phyloP scores from a whole-genome alignment of 30 jellyfish, hydroid and myxozoan genomes.

The Chrysaora quinquecirrha region DNA sequence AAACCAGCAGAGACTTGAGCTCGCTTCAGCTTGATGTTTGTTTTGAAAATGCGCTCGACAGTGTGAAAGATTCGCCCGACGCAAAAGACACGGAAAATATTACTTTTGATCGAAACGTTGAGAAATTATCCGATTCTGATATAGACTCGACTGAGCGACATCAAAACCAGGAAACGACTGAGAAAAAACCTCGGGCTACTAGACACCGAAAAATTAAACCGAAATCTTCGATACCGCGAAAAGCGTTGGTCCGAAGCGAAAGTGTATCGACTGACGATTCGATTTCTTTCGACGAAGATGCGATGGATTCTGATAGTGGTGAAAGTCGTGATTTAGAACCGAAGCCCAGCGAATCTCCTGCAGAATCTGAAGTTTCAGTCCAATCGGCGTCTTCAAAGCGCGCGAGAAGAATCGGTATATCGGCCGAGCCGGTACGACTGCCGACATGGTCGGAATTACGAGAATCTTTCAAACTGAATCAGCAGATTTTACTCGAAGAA shows the following conservation, averaged over 20 bases:
- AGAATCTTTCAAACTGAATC: slow-evolving; percentile 73
- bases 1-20: too few relatives aligned
- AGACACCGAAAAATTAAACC: neutral
- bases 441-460: slow-evolving; percentile 92
- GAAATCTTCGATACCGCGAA: neutral
- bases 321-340: slow-evolving; percentile 8
- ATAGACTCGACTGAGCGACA: neutral
- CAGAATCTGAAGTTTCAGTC: slow-evolving; percentile 39
- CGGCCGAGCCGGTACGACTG: slow-evolving; percentile 96
- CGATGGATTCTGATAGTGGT: neutral
- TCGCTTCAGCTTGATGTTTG: too few relatives aligned
- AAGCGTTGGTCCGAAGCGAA: slow-evolving; percentile 11
- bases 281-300: slow-evolving; percentile 46
- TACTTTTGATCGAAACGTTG: neutral
- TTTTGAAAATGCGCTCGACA: neutral
- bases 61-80: neutral
- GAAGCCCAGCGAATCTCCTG: slow-evolving; percentile 32
- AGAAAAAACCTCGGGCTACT: neutral
- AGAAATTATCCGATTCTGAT: neutral
- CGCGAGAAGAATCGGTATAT: slow-evolving; percentile 85
- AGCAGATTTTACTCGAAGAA: slow-evolving; percentile 56
- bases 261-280: slow-evolving; percentile 69
- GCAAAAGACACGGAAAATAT: neutral
- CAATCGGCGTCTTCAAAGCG: slow-evolving; percentile 52
- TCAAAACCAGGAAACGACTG: neutral